These are phyloP conservation scores for Palythoa caribaeorum DNA, from an alignment of 92 coral and sea anemone species.

Conservation along the genomic window DNA sequence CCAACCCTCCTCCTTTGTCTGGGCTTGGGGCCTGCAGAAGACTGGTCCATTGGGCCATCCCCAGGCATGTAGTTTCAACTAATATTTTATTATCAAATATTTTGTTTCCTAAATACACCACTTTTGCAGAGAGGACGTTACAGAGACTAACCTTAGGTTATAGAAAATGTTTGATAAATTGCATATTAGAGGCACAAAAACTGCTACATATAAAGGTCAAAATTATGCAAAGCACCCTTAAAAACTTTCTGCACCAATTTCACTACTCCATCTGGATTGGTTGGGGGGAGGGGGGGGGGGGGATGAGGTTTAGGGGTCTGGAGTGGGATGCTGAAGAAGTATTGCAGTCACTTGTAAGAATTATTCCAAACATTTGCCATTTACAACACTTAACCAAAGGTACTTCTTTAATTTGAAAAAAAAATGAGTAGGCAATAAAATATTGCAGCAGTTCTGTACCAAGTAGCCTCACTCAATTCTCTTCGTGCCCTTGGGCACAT, in stretches of 20 bases:
- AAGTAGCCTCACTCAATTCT: too few relatives aligned
- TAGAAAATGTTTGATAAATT: conserved; percentile 28
- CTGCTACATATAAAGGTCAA: background rate
- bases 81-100: conserved; percentile 13
- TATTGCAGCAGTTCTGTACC: too few relatives aligned
- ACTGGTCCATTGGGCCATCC: too few relatives aligned
- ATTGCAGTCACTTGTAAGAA: background rate
- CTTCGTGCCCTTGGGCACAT: too few relatives aligned
- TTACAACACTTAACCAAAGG: background rate
- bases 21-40: too few relatives aligned
- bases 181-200: background rate
- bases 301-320: background rate
- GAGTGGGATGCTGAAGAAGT: background rate
- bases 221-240: background rate
- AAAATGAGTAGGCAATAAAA: background rate
- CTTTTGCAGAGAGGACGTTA: conserved; percentile 23
- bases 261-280: background rate
- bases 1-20: too few relatives aligned
- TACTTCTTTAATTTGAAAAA: background rate
- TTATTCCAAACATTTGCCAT: conserved; percentile 11
- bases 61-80: too few relatives aligned
- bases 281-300: too few relatives aligned
- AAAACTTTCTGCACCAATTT: conserved; percentile 3
- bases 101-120: conserved; percentile 6
- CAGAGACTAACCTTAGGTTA: background rate